phyloP scores from a whole-genome alignment of 2,113 vertebrate species.

The Microtus montanus region DNA sequence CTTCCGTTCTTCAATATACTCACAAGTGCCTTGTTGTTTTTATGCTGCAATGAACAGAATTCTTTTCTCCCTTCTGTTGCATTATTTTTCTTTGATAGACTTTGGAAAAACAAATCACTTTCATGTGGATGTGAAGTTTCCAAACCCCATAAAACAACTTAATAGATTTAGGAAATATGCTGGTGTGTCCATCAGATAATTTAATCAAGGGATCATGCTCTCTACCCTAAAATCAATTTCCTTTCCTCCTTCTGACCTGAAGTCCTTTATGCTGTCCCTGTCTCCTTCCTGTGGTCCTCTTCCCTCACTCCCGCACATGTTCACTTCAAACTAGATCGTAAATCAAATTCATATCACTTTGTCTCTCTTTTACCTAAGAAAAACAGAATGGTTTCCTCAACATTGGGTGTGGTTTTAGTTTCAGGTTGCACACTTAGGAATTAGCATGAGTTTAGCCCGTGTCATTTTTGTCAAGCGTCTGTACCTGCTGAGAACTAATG shows the following conservation, averaged over 20 bases:
- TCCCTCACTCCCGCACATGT: rapidly evolving
- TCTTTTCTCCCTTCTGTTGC: not conserved
- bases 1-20: not conserved
- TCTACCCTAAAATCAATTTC: not conserved
- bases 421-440: not conserved
- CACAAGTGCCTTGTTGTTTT: not conserved
- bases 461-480: not conserved
- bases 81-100: not conserved
- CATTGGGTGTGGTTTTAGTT: not conserved
- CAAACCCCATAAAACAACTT: not conserved
- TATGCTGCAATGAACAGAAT: not conserved
- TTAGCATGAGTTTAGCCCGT: not conserved
- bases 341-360: not conserved
- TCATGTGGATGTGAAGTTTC: not conserved
- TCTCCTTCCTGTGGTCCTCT: not conserved
- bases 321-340: not conserved
- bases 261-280: not conserved
- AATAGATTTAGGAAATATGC: not conserved
- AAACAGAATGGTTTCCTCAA: not conserved
- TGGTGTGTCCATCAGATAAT: not conserved
- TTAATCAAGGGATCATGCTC: not conserved
- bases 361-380: not conserved
- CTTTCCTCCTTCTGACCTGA: not conserved
- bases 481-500: not conserved
- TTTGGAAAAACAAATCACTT: not conserved